Evolutionary conservation across 2,888 invertebrate genomes (phyloP).

Genomic region (Koerneria pararmatus): DNA sequence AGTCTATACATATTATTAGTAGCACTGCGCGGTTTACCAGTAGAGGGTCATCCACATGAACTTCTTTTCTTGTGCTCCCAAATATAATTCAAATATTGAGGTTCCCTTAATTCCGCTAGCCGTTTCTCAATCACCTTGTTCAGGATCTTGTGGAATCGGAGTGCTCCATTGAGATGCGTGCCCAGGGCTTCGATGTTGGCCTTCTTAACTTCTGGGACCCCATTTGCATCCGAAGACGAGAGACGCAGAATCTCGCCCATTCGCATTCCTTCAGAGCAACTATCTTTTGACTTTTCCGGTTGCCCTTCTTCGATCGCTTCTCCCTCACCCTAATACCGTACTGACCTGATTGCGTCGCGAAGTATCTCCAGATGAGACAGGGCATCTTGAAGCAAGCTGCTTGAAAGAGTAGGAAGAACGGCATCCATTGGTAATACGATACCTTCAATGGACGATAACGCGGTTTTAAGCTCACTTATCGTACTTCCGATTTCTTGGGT

Average conservation of each 20-base stretch:
- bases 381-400: constrained; percentile 55
- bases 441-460: constrained; percentile 26
- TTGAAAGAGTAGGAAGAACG: constrained; percentile 55
- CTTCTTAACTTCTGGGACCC: constrained; percentile 54
- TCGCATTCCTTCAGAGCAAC: constrained; percentile 43
- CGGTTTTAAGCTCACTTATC: background rate
- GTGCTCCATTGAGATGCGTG: constrained; percentile 51
- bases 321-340: no score
- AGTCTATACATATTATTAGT: no score
- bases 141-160: constrained; percentile 54
- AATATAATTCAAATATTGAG: no score
- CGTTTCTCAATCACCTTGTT: constrained; percentile 34
- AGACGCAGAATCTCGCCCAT: constrained; percentile 56
- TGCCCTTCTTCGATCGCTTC: no score
- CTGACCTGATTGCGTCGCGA: constrained; percentile 52
- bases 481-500: background rate
- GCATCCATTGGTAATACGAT: constrained; percentile 51
- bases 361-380: constrained; percentile 57
- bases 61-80: no score
- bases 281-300: no score
- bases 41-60: no score
- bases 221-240: constrained; percentile 50
- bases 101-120: background rate
- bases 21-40: no score
- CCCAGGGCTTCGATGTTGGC: constrained; percentile 48